Evolutionary conservation across 2,113 vertebrate genomes (phyloP).

Genomic region (Rhea americana): DNA sequence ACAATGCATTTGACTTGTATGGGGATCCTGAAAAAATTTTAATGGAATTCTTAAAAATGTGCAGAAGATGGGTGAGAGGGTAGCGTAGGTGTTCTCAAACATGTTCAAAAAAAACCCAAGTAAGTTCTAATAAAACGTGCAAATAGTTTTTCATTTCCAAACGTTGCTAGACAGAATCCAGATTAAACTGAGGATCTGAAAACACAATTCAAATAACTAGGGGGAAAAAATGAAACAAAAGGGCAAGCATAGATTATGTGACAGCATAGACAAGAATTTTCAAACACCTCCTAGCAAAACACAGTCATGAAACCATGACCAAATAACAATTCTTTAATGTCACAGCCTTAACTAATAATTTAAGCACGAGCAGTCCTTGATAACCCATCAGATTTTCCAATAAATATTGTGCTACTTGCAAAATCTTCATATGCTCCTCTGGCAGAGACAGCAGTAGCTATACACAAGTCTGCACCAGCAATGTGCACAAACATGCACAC

Average conservation of each 20-base stretch:
- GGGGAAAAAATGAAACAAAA: constrained; percentile 49
- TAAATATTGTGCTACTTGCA: not conserved
- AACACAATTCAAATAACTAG: constrained; percentile 54
- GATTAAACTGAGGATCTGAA: constrained; percentile 42
- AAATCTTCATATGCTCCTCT: not conserved
- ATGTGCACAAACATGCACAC: not conserved
- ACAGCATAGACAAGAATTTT: constrained; percentile 50
- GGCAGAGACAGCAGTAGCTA: not conserved
- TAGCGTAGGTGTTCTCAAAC: not conserved
- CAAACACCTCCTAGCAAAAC: constrained; percentile 58
- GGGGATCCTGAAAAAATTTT: constrained; percentile 76
- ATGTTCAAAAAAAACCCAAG: not conserved
- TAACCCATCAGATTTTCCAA: constrained; percentile 35
- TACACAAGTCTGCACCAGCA: not conserved
- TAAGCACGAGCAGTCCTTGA: constrained; percentile 49
- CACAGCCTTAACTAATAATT: constrained; percentile 59
- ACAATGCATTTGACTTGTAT: constrained; percentile 78
- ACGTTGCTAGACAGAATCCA: constrained; percentile 21
- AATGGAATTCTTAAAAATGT: constrained; percentile 76
- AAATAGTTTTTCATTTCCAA: constrained; percentile 61
- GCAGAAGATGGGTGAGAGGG: constrained; percentile 9
- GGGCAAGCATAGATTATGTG: constrained; percentile 59
- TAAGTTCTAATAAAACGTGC: constrained; percentile 31
- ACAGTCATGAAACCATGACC: constrained; percentile 36
- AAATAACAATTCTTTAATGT: constrained; percentile 52